phyloP scores from a whole-genome alignment of 1,140 invertebrate species.

The Phymastichus coffea region DNA sequence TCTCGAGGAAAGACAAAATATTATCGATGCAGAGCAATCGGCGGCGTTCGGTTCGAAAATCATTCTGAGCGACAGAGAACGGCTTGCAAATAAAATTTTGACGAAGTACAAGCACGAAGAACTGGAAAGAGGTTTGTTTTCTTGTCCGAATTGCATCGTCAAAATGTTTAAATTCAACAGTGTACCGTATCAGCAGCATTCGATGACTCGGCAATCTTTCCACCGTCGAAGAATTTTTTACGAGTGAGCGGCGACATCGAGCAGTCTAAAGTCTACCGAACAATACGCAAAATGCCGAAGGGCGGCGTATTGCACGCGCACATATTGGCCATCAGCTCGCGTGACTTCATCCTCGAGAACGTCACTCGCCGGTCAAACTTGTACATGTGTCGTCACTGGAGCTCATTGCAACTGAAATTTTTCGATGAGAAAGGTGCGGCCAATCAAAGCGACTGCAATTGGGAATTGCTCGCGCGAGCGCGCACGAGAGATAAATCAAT shows the following conservation, averaged over 20 bases:
- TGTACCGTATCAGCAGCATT: conserved; percentile 58
- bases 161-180: too few species aligned
- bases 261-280: conserved; percentile 65
- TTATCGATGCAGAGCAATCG: conserved; percentile 2
- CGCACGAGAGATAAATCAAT: conserved; percentile 41
- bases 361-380: conserved; percentile 69
- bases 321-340: conserved; percentile 64
- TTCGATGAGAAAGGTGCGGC: conserved; percentile 39
- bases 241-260: conserved; percentile 62
- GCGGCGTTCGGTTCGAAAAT: conserved; percentile 56
- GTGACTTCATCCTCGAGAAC: conserved; percentile 67
- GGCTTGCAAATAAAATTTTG: conserved; percentile 63
- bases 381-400: conserved; percentile 62
- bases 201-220: conserved; percentile 60
- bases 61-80: conserved; percentile 58
- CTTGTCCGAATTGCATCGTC: too few species aligned
- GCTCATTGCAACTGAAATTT: conserved; percentile 38
- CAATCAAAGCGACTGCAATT: conserved; percentile 48
- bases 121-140: conserved; percentile 44
- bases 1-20: neutral
- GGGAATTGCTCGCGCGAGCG: conserved; percentile 59
- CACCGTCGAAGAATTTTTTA: conserved; percentile 69
- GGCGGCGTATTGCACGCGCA: conserved; percentile 74
- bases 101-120: conserved; percentile 68
- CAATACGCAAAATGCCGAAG: conserved; percentile 72